phyloP scores from a whole-genome alignment of 2,888 invertebrate species.

The Latheticus oryzae region DNA sequence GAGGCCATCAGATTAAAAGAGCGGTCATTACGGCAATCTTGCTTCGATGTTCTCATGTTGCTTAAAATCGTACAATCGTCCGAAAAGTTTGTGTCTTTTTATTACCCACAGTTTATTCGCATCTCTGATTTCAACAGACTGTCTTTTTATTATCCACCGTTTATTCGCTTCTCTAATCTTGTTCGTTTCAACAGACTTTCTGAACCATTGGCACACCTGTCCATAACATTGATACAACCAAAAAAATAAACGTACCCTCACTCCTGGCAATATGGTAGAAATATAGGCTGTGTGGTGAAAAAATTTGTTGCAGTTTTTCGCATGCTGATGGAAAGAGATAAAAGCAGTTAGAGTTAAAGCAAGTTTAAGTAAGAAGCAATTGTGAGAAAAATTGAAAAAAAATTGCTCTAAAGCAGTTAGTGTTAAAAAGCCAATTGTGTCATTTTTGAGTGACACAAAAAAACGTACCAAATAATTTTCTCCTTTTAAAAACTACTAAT shows the following conservation, averaged over 20 bases:
- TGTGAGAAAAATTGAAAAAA: conserved; percentile 24
- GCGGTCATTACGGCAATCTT: too few species aligned
- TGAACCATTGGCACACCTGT: too few species aligned
- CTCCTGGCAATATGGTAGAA: conserved; percentile 59
- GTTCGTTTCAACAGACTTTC: too few species aligned
- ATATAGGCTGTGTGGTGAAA: conserved; percentile 60
- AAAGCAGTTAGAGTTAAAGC: conserved; percentile 36
- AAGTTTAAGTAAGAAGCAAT: conserved; percentile 21
- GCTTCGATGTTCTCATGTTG: too few species aligned
- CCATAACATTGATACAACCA: too few species aligned
- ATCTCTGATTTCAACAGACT: too few species aligned
- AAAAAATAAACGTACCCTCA: conserved; percentile 58
- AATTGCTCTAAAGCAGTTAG: conserved; percentile 20
- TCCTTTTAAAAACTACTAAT: conserved; percentile 26
- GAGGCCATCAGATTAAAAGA: too few species aligned
- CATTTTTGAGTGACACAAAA: conserved; percentile 22
- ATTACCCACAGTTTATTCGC: too few species aligned
- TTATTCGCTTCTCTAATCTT: too few species aligned
- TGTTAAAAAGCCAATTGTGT: conserved; percentile 28
- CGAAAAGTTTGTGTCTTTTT: too few species aligned
- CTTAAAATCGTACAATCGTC: too few species aligned
- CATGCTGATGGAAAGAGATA: conserved; percentile 52
- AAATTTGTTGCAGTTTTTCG: conserved; percentile 53
- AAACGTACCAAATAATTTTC: conserved; percentile 35
- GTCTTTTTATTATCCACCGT: too few species aligned